Evolutionary conservation across 2,797 vertebrate genomes (phyloP).

Genomic region (Acanthis flammea): DNA sequence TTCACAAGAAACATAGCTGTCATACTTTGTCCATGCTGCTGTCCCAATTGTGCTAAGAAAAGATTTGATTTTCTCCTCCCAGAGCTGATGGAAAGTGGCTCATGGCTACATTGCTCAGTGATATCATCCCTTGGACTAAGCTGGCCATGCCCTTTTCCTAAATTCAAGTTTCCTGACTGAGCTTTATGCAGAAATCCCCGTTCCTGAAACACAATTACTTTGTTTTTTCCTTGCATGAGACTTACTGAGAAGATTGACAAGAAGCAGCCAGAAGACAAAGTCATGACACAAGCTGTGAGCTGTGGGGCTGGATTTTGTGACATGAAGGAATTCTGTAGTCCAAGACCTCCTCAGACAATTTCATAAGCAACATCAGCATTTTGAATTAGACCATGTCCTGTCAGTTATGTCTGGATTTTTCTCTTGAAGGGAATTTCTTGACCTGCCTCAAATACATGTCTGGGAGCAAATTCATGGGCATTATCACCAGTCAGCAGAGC

Average conservation of each 20-base stretch:
- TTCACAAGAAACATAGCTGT: not conserved
- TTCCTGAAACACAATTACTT: not conserved
- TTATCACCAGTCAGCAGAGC: not conserved
- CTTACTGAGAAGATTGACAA: not conserved
- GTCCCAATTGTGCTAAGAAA: not conserved
- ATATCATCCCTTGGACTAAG: not conserved
- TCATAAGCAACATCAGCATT: not conserved
- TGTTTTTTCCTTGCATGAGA: not conserved
- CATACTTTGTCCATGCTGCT: not conserved
- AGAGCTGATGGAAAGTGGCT: not conserved
- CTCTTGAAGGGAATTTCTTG: not conserved
- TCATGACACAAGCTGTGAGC: not conserved
- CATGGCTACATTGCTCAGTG: not conserved
- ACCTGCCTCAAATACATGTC: not conserved
- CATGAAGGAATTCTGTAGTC: not conserved
- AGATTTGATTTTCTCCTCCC: rapidly evolving
- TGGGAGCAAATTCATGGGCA: not conserved
- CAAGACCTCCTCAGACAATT: not conserved
- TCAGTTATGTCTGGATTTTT: not conserved
- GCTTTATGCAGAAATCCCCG: not conserved
- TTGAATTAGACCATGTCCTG: not conserved
- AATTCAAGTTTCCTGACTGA: not conserved
- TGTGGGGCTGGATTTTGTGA: not conserved
- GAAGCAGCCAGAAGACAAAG: not conserved
- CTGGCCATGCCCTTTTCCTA: not conserved